phyloP scores from a whole-genome alignment of 2,888 invertebrate genomes.

The Acanthosoma haemorrhoidale region DNA sequence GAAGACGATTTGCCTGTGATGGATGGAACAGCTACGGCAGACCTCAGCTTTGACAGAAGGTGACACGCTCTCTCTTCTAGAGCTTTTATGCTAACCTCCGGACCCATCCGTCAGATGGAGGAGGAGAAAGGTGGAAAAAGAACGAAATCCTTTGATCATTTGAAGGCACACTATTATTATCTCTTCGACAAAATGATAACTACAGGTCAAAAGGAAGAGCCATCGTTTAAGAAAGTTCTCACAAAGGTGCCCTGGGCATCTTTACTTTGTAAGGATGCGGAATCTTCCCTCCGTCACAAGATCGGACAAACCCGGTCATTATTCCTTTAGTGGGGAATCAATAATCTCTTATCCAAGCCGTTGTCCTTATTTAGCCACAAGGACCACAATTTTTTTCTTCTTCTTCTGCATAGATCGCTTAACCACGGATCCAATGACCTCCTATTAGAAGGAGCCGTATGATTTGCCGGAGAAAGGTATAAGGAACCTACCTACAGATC shows the following conservation, averaged over 20 bases:
- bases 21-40: too few species aligned
- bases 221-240: background rate
- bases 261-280: background rate
- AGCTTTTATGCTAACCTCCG: too few species aligned
- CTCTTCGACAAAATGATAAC: background rate
- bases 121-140: background rate
- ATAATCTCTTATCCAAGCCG: background rate
- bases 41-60: too few species aligned
- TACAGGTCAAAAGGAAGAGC: background rate
- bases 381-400: background rate
- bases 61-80: constrained; percentile 4
- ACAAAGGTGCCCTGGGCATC: background rate
- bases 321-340: background rate
- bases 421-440: background rate
- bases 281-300: background rate
- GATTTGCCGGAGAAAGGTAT: background rate
- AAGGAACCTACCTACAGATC: background rate
- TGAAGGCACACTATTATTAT: background rate
- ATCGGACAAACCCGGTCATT: background rate
- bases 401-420: background rate
- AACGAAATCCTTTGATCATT: background rate
- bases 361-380: background rate
- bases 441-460: background rate
- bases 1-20: too few species aligned
- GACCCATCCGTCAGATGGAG: background rate